Evolutionary conservation across 2,797 vertebrate genomes (phyloP).

Genomic region (Lepus townsendii): DNA sequence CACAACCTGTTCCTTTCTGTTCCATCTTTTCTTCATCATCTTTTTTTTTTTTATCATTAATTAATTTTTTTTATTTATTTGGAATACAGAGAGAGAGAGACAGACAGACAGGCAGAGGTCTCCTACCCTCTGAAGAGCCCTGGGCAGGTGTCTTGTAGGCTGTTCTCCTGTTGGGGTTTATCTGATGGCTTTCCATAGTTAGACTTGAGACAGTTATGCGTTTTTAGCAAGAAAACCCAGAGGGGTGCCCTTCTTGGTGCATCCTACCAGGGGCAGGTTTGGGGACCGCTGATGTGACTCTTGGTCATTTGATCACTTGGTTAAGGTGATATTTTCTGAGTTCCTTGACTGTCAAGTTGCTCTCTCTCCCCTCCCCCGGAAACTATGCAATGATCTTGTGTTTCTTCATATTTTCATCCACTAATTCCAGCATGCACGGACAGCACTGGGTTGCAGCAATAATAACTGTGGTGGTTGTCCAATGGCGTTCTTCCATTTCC

Average conservation of each 20-base stretch:
- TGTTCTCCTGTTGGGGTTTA: not conserved
- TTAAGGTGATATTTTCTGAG: too few relatives aligned
- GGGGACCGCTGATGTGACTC: too few relatives aligned
- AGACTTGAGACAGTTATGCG: not conserved
- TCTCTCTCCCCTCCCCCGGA: not conserved
- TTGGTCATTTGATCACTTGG: too few relatives aligned
- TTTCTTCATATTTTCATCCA: not conserved
- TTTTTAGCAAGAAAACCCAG: not conserved
- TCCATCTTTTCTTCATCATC: not conserved
- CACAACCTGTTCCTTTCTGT: not conserved
- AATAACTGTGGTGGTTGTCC: not conserved
- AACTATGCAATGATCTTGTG: not conserved
- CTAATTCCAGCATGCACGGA: too few relatives aligned
- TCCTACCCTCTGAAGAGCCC: not conserved
- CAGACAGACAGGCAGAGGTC: too few relatives aligned
- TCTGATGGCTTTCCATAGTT: not conserved
- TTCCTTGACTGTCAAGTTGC: not conserved
- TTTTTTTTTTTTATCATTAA: too few relatives aligned
- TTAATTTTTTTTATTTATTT: too few relatives aligned
- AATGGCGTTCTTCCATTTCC: not conserved
- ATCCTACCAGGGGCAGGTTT: not conserved
- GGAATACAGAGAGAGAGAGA: too few relatives aligned
- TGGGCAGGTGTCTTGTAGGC: not conserved
- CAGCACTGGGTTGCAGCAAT: not conserved
- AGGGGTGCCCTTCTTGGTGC: too few relatives aligned